Conservation (phyloP, 2,888 invertebrate species). For the Nymphalis urticae region DNA sequence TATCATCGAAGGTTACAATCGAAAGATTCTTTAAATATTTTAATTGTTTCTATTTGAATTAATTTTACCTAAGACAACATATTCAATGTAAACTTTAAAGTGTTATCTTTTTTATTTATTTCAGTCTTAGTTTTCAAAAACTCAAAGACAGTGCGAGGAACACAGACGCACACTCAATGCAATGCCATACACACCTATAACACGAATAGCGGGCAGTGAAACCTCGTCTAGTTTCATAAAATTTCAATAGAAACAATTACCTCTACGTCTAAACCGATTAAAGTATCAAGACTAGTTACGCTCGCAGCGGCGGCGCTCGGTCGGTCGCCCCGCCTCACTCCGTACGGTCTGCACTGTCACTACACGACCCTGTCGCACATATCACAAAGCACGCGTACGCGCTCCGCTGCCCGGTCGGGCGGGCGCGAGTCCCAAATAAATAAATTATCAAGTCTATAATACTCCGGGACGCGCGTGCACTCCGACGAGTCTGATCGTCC, state of each 20-base stretch:
- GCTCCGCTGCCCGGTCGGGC: slow-evolving; percentile 42
- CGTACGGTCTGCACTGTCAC: slow-evolving; percentile 45
- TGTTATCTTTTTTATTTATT: slow-evolving; percentile 77
- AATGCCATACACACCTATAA: slow-evolving; percentile 53
- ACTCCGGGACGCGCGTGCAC: slow-evolving; percentile 67
- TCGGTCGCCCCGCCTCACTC: slow-evolving; percentile 37
- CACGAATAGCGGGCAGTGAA: slow-evolving; percentile 57
- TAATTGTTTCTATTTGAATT: slow-evolving; percentile 79
- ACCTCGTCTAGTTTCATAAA: slow-evolving; percentile 54
- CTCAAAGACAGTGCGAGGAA: slow-evolving; percentile 73
- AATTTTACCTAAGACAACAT: slow-evolving; percentile 80
- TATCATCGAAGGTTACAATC: slow-evolving; percentile 69
- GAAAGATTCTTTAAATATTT: slow-evolving; percentile 78
- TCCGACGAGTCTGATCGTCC: slow-evolving; percentile 68
- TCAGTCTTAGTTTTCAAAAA: slow-evolving; percentile 81
- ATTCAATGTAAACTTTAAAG: slow-evolving; percentile 77
- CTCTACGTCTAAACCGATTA: slow-evolving; percentile 58
- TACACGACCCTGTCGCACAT: slow-evolving; percentile 51
- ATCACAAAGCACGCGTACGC: slow-evolving; percentile 51
- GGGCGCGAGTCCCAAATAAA: slow-evolving; percentile 68
- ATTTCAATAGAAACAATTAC: slow-evolving; percentile 62
- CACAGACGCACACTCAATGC: slow-evolving; percentile 57
- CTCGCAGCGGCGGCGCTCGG: slow-evolving; percentile 46
- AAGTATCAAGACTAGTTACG: slow-evolving; percentile 61
- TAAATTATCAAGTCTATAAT: slow-evolving; percentile 78